Percentiles rank a stretch among this genome's conserved stretches.
Evolutionary conservation across 2,888 invertebrate species (phyloP).

Genomic region (Tetanocera ferruginea): DNA sequence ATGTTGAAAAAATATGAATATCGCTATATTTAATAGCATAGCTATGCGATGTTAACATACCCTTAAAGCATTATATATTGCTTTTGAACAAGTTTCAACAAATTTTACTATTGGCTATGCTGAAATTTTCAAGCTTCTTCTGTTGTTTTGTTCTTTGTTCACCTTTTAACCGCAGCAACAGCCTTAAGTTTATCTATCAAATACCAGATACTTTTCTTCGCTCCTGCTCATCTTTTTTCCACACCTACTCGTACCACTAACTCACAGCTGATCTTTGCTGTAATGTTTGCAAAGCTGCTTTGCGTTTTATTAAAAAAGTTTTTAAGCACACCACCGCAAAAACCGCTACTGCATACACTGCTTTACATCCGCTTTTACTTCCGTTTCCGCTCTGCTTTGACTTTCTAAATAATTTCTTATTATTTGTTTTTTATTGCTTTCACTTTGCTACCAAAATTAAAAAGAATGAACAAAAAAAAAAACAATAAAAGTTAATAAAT

Average conservation of each 20-base stretch:
- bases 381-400: not conserved
- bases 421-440: constrained; percentile 9
- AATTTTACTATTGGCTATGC: too few species aligned
- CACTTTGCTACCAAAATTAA: constrained; percentile 8
- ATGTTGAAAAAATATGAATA: too few species aligned
- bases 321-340: constrained; percentile 5
- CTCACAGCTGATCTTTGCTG: not conserved
- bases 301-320: constrained; percentile 28
- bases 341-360: not conserved
- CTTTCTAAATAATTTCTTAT: constrained; percentile 1
- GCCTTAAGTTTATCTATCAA: not conserved
- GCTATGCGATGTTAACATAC: too few species aligned
- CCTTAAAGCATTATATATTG: not conserved
- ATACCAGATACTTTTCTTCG: not conserved
- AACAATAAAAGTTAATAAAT: not conserved
- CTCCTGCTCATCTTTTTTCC: not conserved
- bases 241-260: not conserved
- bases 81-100: too few species aligned
- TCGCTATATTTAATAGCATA: too few species aligned
- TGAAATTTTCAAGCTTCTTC: too few species aligned
- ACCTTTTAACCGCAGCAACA: too few species aligned
- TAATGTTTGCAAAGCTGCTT: not conserved
- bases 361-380: constrained; percentile 6
- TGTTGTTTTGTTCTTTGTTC: too few species aligned
- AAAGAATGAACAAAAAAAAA: not conserved